Evolutionary conservation across 2,888 invertebrate species (phyloP).

Genomic region (Hyalella azteca): DNA sequence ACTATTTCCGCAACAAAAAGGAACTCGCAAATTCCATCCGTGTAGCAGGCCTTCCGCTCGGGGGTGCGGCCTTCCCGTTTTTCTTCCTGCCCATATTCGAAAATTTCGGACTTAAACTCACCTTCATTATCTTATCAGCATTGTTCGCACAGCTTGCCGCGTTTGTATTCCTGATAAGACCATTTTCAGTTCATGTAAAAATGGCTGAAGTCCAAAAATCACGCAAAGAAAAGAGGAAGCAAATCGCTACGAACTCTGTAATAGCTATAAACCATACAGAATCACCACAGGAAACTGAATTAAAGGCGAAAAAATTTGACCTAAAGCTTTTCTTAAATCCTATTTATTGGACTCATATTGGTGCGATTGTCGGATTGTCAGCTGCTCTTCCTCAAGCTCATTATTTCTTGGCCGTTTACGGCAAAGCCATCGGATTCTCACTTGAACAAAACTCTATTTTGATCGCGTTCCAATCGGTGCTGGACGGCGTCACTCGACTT

Average conservation of each 20-base stretch:
- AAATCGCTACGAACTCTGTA: background rate
- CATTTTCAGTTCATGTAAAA: conserved; percentile 38
- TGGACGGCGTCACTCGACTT: conserved; percentile 39
- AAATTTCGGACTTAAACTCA: conserved; percentile 36
- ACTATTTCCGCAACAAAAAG: conserved; percentile 33
- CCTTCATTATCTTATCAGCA: conserved; percentile 45
- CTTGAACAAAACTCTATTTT: conserved; percentile 40
- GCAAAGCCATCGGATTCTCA: conserved; percentile 38
- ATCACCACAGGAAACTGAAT: background rate
- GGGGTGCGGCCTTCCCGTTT: conserved; percentile 46
- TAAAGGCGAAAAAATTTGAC: conserved; percentile 42
- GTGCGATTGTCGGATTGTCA: conserved; percentile 15
- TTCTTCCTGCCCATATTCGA: conserved; percentile 44
- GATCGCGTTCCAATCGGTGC: conserved; percentile 26
- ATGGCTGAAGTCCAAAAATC: conserved; percentile 6
- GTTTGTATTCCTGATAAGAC: conserved; percentile 44
- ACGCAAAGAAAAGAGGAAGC: background rate
- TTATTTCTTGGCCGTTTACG: conserved; percentile 38
- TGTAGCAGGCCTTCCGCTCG: conserved; percentile 49
- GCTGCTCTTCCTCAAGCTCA: conserved; percentile 34
- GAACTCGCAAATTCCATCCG: conserved; percentile 49
- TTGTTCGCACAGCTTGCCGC: conserved; percentile 46
- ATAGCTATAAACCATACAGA: no score
- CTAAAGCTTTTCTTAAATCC: conserved; percentile 41
- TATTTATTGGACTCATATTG: conserved; percentile 40